Conservation (phyloP, 2,888 invertebrate genomes). For the Lacanobia oleracea region DNA sequence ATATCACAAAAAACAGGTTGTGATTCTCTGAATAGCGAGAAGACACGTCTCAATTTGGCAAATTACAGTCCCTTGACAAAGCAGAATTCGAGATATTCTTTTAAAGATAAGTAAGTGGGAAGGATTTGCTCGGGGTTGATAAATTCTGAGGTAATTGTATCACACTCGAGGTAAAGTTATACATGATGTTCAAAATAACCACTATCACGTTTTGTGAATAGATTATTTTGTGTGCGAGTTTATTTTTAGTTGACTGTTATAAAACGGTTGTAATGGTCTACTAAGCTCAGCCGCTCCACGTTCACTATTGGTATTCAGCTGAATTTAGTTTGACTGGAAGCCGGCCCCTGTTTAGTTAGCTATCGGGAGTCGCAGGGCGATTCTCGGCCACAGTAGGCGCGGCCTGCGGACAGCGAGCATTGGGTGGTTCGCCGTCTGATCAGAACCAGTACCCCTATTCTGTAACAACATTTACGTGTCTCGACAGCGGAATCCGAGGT, state of each 20-base stretch:
- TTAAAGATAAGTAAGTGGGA: constrained; percentile 38
- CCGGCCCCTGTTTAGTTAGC: too few species aligned
- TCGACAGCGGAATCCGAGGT: too few species aligned
- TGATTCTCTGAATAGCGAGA: constrained; percentile 32
- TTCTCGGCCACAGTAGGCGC: too few species aligned
- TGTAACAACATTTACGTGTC: too few species aligned
- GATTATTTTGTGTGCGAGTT: not conserved
- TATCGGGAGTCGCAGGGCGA: too few species aligned
- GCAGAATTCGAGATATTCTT: constrained; percentile 54
- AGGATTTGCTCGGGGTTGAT: constrained; percentile 31
- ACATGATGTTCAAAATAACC: constrained; percentile 27
- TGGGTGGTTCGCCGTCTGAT: too few species aligned
- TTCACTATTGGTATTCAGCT: too few species aligned
- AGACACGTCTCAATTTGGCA: constrained; percentile 63
- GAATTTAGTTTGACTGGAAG: too few species aligned
- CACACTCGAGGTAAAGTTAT: constrained; percentile 19
- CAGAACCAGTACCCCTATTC: too few species aligned
- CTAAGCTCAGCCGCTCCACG: too few species aligned
- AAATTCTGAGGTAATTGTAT: constrained; percentile 42
- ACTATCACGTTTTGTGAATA: constrained; percentile 15
- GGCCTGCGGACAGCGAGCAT: too few species aligned
- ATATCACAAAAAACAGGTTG: constrained; percentile 37
- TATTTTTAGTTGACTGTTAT: not conserved
- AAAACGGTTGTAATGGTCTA: too few species aligned
- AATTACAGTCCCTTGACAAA: constrained; percentile 59